Percentiles rank a stretch among this genome's conserved stretches.
These are phyloP conservation scores for Tachuris rubrigastra DNA, from an alignment of 2,113 vertebrate species.

Conservation along the genomic window DNA sequence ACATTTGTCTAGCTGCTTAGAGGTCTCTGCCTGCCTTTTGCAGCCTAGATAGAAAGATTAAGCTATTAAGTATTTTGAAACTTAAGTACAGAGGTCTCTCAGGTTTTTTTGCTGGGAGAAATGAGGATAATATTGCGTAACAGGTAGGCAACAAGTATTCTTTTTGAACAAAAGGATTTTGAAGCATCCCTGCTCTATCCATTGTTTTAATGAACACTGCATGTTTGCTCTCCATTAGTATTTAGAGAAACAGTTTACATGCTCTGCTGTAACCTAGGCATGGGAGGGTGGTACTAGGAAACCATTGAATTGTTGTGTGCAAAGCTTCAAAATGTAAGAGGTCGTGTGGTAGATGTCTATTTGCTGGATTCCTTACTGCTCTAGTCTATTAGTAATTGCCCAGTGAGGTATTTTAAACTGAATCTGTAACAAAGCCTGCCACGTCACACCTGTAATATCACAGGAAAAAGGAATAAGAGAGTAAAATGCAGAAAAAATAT, in stretches of 20 bases:
- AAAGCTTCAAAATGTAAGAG: not conserved
- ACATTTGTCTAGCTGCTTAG: not conserved
- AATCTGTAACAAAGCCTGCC: not conserved
- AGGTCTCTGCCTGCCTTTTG: not conserved
- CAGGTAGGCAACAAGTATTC: not conserved
- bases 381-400: not conserved
- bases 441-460: not conserved
- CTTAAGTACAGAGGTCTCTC: not conserved
- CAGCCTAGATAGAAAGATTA: not conserved
- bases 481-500: not conserved
- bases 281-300: not conserved
- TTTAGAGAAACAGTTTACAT: not conserved
- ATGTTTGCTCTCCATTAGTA: fast-evolving
- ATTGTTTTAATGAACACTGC: not conserved
- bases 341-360: not conserved
- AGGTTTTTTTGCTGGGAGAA: not conserved
- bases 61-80: not conserved
- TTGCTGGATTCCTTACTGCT: not conserved
- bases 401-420: not conserved
- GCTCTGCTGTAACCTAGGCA: fast-evolving
- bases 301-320: fast-evolving
- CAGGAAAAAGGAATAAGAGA: not conserved
- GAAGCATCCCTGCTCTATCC: not conserved
- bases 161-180: not conserved
- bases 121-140: not conserved